These are phyloP conservation scores for Agonopterix heracliana DNA, from an alignment of 2,888 invertebrate species.

Conservation along the genomic window DNA sequence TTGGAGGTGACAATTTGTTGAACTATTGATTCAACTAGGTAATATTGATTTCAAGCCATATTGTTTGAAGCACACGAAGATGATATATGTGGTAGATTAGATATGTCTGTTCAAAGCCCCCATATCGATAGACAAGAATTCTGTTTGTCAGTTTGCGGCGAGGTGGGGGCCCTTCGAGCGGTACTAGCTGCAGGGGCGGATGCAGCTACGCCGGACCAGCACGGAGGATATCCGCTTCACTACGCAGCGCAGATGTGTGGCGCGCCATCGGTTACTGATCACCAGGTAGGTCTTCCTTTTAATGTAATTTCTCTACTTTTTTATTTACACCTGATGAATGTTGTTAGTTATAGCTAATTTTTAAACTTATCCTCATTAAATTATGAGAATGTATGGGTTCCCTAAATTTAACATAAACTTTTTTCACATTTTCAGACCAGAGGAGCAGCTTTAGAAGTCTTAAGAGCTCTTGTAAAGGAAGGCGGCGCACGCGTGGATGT, in stretches of 20 bases:
- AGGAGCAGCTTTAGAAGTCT: constrained; percentile 84
- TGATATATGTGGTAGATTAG: no score
- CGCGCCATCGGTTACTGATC: constrained; percentile 80
- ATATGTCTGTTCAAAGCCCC: no score
- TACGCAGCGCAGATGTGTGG: constrained; percentile 99
- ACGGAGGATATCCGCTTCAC: constrained; percentile 96
- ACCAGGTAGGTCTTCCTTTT: constrained; percentile 39
- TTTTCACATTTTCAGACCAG: constrained; percentile 37
- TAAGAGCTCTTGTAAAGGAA: constrained; percentile 85
- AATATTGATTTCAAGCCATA: no score
- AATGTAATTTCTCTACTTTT: no score
- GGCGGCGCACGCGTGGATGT: constrained; percentile 89
- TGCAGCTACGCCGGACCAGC: constrained; percentile 92
- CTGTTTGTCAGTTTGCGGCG: constrained; percentile 87
- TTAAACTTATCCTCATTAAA: no score
- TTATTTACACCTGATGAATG: no score
- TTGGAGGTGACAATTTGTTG: background rate
- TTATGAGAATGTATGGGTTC: no score
- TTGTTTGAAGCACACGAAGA: no score
- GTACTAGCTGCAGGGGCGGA: constrained; percentile 91
- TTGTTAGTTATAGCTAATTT: no score
- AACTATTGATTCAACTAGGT: no score
- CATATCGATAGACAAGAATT: no score
- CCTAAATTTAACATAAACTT: no score
- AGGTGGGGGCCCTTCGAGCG: constrained; percentile 90